Evolutionary conservation across 1,140 invertebrate genomes (phyloP).

Genomic region (Pantala flavescens): DNA sequence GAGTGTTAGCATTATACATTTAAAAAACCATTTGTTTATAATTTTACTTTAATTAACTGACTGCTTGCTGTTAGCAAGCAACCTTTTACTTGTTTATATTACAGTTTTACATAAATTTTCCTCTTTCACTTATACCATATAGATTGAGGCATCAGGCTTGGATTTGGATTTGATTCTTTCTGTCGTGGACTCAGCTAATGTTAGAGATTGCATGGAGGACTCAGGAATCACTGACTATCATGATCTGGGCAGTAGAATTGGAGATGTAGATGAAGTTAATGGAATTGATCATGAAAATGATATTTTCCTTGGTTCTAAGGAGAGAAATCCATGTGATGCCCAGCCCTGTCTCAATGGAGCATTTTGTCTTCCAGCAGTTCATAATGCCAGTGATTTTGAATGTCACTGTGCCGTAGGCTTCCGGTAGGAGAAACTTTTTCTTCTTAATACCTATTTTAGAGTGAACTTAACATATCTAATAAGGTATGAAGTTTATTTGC

Average conservation of each 20-base stretch:
- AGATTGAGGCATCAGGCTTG: constrained; percentile 52
- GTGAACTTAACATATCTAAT: too few relatives aligned
- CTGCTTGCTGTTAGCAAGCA: too few relatives aligned
- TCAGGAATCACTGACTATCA: neutral
- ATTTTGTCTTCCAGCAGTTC: constrained; percentile 36
- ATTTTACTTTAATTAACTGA: too few relatives aligned
- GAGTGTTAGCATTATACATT: too few relatives aligned
- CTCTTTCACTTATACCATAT: neutral
- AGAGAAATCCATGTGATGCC: constrained; percentile 35
- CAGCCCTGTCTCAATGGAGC: constrained; percentile 49
- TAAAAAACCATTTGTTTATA: too few relatives aligned
- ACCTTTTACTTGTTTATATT: too few relatives aligned
- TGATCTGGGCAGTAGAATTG: neutral
- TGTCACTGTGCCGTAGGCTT: constrained; percentile 43
- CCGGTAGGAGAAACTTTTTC: constrained; percentile 31
- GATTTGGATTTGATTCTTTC: constrained; percentile 52
- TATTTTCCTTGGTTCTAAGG: neutral
- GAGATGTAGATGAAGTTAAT: neutral
- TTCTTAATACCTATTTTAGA: too few relatives aligned
- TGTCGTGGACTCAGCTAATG: constrained; percentile 57
- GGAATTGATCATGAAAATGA: neutral
- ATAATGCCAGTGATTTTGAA: constrained; percentile 33
- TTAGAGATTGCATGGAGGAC: constrained; percentile 55
- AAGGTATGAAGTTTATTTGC: too few relatives aligned
- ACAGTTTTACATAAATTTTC: too few relatives aligned